Base-by-base conservation (phyloP, 2,797 vertebrate genomes). In the Oceanodroma leucorhoa region DNA sequence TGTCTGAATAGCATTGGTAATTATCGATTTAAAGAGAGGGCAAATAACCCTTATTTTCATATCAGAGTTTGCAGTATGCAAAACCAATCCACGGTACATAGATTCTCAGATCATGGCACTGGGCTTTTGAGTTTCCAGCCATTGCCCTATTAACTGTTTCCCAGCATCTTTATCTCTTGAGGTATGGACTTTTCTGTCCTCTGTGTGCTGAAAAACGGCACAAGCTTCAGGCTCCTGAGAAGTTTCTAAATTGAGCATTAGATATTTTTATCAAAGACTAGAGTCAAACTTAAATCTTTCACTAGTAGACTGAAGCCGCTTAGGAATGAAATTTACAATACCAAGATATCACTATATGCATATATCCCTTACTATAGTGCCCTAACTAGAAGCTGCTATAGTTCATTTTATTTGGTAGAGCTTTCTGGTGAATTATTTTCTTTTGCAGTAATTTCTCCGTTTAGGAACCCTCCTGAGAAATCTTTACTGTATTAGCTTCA, bases 381-480 rank as follows among this genome's bases (percentile, higher is more conserved):
- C 85, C 62, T 94, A 86, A 79, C 61, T 88, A 84, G 89, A 83
- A 87, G 38, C 89, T 81, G 64, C 84, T 92, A n/a, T 79, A 89
- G 57, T 94, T 94, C 10, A 75, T 87, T 94, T 87, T 92, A 80
- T 88, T 88, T 94, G 43, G 16, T 70, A 27, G 71, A 57, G 71
- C 71, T 89, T 95, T 95, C 78, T 82, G 65, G 73, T 95, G 93
- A 96, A 95, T 95, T 93, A 90, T 65, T 92, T 93, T 67, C 82
- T 62, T 93, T 94, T 61, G 55, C 92, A 87, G 84, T 94, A 94
- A 95, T 92, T 96, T 96, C 75, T 72, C 71, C 27, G 0, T 85
- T 95, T 95, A 73, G 66, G 82, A 77, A 69, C 45, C 32, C 82
- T 87, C 71, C 66, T 73, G 84, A 95, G 84, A 89, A 89, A 94